Conservation (phyloP, 2,888 invertebrate genomes). For the Platerodrilus igneus region DNA sequence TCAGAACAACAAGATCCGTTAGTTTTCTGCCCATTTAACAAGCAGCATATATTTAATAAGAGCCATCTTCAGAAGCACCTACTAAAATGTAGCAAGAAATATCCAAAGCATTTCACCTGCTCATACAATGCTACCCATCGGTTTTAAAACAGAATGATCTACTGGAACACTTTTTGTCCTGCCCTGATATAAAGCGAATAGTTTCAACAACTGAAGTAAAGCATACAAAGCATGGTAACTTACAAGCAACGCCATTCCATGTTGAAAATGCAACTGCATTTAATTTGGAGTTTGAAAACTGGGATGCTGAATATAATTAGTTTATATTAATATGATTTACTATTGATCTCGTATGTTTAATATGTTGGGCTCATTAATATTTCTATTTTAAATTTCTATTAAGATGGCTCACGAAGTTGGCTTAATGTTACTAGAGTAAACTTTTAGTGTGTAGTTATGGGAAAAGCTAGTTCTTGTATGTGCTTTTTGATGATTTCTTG, state of each 20-base stretch:
- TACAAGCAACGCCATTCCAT: constrained; percentile 13
- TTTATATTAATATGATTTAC: no score
- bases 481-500: no score
- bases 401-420: no score
- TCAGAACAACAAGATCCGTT: constrained; percentile 16
- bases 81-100: constrained; percentile 41
- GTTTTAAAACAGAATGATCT: constrained; percentile 33
- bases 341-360: no score
- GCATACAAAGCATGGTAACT: constrained; percentile 7
- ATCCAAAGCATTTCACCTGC: constrained; percentile 39
- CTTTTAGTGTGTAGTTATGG: no score
- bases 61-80: constrained; percentile 40
- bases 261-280: constrained; percentile 8
- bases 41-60: constrained; percentile 35
- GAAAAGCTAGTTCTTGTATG: no score
- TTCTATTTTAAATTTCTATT: no score
- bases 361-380: no score
- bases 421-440: no score
- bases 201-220: constrained; percentile 7
- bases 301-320: constrained; percentile 20
- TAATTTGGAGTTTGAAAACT: constrained; percentile 22
- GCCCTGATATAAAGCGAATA: constrained; percentile 28
- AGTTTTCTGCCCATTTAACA: constrained; percentile 41
- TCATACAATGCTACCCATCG: constrained; percentile 42
- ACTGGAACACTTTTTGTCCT: constrained; percentile 34